Conservation (phyloP, 1,140 invertebrate genomes). For the Psix sp. region DNA sequence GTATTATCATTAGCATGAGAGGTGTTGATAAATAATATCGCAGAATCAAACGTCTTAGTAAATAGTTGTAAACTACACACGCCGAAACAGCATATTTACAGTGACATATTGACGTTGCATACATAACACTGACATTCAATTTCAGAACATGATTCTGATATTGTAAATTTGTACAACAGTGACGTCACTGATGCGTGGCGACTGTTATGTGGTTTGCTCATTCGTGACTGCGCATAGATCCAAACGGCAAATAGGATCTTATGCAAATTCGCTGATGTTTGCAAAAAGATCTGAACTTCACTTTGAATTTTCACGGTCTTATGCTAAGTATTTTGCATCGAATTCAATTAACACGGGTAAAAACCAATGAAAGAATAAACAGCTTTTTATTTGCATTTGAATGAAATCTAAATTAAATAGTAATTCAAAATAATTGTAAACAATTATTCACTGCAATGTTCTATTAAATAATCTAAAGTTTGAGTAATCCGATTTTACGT, state of each 20-base stretch:
- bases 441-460: too few species aligned
- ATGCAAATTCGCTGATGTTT: slow-evolving; percentile 32
- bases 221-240: slow-evolving; percentile 46
- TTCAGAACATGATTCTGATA: slow-evolving; percentile 47
- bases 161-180: slow-evolving; percentile 53
- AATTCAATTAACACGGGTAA: slow-evolving; percentile 10
- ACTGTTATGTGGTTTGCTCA: slow-evolving; percentile 50
- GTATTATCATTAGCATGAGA: too few species aligned
- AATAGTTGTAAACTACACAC: slow-evolving; percentile 35
- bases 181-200: slow-evolving; percentile 41
- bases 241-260: slow-evolving; percentile 46
- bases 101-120: slow-evolving; percentile 29
- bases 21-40: slow-evolving; percentile 25
- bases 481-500: too few species aligned
- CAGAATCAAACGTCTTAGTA: background rate
- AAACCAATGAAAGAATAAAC: slow-evolving; percentile 1
- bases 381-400: background rate
- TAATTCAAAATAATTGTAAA: too few species aligned
- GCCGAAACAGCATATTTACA: slow-evolving; percentile 31
- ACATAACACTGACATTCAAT: slow-evolving; percentile 52
- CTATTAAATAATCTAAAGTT: too few species aligned
- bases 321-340: slow-evolving; percentile 3
- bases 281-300: slow-evolving; percentile 37
- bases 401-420: too few species aligned
- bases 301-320: slow-evolving; percentile 35